Evolutionary conservation across 2,113 vertebrate genomes (phyloP).

Genomic region (Calyptommatus sinebrachiatus): DNA sequence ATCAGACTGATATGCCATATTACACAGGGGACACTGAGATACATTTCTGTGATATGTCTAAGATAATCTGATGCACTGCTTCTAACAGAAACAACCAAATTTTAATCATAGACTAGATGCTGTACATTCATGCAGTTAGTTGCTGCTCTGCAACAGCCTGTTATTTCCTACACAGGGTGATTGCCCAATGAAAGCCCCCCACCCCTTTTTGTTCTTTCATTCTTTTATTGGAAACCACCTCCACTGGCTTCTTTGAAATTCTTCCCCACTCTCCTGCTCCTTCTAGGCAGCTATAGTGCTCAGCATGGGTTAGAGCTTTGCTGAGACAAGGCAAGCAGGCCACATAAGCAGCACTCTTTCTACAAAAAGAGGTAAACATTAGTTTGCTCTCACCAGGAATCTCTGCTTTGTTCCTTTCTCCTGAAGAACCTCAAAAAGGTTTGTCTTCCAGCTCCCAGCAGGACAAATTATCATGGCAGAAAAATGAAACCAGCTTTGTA

Average conservation of each 20-base stretch:
- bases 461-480: slow-evolving; percentile 27
- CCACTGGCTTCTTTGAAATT: slow-evolving; percentile 1
- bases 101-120: background rate
- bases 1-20: background rate
- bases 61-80: background rate
- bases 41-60: background rate
- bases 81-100: too few species aligned
- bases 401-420: slow-evolving; percentile 16
- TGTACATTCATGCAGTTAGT: background rate
- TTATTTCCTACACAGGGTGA: background rate
- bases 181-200: background rate
- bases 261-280: slow-evolving; percentile 1
- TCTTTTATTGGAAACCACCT: slow-evolving; percentile 2
- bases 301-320: background rate
- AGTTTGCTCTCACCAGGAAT: slow-evolving; percentile 11
- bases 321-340: slow-evolving; percentile 13
- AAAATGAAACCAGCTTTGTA: slow-evolving; percentile 43
- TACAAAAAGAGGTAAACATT: slow-evolving; percentile 21
- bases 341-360: background rate
- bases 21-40: background rate
- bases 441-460: slow-evolving; percentile 15
- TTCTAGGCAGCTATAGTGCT: slow-evolving; percentile 1
- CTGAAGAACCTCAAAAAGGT: background rate
- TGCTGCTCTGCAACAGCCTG: background rate
- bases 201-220: background rate